Evolutionary conservation across 2,113 vertebrate genomes (phyloP).

Genomic region (Hemicordylus capensis): DNA sequence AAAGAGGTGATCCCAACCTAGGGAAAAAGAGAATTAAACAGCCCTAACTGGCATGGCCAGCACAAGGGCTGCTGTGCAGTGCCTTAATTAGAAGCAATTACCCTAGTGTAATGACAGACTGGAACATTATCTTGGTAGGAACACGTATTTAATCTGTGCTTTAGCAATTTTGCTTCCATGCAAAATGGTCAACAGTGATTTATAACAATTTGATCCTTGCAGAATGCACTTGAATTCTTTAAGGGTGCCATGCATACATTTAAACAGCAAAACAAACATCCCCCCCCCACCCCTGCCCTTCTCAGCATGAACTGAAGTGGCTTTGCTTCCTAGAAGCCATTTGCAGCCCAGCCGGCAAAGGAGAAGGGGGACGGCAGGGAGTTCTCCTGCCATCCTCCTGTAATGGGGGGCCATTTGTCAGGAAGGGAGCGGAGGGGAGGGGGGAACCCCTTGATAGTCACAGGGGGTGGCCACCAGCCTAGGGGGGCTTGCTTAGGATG

Average conservation of each 20-base stretch:
- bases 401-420: too few relatives aligned
- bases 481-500: too few relatives aligned
- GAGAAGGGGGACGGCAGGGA: too few relatives aligned
- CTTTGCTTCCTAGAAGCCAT: not conserved
- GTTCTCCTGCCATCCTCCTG: too few relatives aligned
- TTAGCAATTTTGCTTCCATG: constrained; percentile 24
- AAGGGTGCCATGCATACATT: constrained; percentile 4
- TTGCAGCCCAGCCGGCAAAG: too few relatives aligned
- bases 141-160: not conserved
- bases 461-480: too few relatives aligned
- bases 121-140: not conserved
- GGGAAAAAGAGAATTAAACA: too few relatives aligned
- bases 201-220: not conserved
- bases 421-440: too few relatives aligned
- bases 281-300: not conserved
- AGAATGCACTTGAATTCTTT: not conserved
- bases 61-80: not conserved
- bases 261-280: not conserved
- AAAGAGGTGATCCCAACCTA: not conserved
- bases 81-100: not conserved
- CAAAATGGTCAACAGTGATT: constrained; percentile 25
- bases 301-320: not conserved
- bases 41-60: not conserved
- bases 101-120: fast-evolving
- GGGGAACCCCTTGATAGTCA: too few relatives aligned